Conservation (phyloP, 2,797 vertebrate genomes). For the Naso thynnoides region DNA sequence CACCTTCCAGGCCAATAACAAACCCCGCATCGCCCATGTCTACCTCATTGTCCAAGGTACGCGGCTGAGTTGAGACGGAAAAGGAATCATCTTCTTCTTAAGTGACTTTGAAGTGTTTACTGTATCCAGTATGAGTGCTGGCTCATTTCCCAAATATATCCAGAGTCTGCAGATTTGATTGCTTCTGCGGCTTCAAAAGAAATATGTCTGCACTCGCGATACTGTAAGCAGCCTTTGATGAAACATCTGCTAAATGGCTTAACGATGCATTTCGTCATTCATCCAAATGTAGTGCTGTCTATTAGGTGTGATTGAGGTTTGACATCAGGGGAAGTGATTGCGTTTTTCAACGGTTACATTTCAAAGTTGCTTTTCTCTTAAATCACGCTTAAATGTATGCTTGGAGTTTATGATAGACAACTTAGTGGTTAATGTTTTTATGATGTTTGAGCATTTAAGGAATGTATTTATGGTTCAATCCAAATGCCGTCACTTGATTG, state of each 20-base stretch:
- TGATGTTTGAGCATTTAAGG: constrained; percentile 26
- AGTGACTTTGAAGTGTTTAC: constrained; percentile 10
- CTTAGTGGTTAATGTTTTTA: constrained; percentile 17
- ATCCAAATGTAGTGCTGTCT: constrained; percentile 32
- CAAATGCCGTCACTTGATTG: constrained; percentile 14
- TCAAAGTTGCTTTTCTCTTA: constrained; percentile 21
- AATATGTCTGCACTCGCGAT: constrained; percentile 9
- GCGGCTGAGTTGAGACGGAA: not conserved
- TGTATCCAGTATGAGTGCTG: not conserved
- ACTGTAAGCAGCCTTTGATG: constrained; percentile 27
- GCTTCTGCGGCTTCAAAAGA: constrained; percentile 15
- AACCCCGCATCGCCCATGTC: constrained; percentile 90
- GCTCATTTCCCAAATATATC: constrained; percentile 29
- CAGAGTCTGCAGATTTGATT: constrained; percentile 35
- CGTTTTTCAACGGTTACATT: constrained; percentile 27
- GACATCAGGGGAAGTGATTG: constrained; percentile 53
- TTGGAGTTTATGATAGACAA: constrained; percentile 21
- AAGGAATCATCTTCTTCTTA: not conserved
- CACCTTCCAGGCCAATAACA: constrained; percentile 92
- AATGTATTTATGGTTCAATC: constrained; percentile 31
- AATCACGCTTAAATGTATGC: constrained; percentile 28
- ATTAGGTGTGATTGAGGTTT: constrained; percentile 52
- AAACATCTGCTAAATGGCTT: constrained; percentile 51
- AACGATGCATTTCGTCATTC: constrained; percentile 55
- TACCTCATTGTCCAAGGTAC: constrained; percentile 95